Evolutionary conservation across 2,797 vertebrate genomes (phyloP).

Genomic region (Bovichtus variegatus): DNA sequence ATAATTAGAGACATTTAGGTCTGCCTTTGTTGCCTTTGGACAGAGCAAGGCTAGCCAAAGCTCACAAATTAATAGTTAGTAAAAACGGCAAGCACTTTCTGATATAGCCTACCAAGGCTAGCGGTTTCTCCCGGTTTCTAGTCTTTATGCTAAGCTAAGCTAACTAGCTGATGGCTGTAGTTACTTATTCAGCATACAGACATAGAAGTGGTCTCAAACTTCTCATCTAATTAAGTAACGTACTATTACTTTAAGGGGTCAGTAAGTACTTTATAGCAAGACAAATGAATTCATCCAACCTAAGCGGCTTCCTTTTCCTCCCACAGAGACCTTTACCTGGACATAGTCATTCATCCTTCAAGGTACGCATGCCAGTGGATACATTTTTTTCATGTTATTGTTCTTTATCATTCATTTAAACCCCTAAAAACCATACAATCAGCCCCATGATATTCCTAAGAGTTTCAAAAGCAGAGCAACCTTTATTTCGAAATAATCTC

Average conservation of each 20-base stretch:
- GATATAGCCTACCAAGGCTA: not conserved
- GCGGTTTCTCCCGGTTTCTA: not conserved
- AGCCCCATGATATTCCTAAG: conserved; percentile 1
- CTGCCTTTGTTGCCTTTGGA: not conserved
- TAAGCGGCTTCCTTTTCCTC: conserved; percentile 59
- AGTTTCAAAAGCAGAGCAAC: conserved; percentile 14
- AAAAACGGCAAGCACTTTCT: not conserved
- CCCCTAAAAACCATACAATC: not conserved
- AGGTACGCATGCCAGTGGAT: conserved; percentile 73
- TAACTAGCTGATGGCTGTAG: not conserved
- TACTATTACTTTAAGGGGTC: not conserved
- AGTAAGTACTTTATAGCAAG: not conserved
- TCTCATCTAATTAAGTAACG: not conserved
- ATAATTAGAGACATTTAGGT: not conserved
- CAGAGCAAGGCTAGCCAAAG: not conserved
- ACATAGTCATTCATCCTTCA: conserved; percentile 87
- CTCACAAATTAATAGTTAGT: not conserved
- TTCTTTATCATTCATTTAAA: not conserved
- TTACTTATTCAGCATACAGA: not conserved
- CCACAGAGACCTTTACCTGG: conserved; percentile 85
- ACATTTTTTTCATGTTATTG: not conserved
- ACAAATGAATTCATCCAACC: conserved; percentile 1
- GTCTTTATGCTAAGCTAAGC: conserved; percentile 12
- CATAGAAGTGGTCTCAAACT: conserved; percentile 1
- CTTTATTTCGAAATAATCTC: conserved; percentile 18